These are phyloP conservation scores for Diplolepis rosae DNA, from an alignment of 2,888 invertebrate species.

Conservation along the genomic window DNA sequence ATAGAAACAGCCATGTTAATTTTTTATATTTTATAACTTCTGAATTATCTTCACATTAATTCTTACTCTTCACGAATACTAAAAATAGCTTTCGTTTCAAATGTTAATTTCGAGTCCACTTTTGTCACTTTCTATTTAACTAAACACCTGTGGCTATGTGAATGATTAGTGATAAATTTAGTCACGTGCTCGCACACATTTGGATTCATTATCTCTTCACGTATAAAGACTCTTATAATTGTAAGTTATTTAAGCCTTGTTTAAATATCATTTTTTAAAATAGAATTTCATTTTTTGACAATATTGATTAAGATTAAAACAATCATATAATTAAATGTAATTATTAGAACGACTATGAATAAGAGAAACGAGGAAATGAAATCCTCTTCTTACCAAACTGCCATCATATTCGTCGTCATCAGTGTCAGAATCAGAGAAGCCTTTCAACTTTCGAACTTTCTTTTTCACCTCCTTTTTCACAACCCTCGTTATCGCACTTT, in stretches of 20 bases:
- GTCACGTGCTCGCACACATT: not conserved
- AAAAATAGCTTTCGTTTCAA: not conserved
- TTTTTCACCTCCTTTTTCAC: conserved; percentile 77
- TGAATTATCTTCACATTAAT: not conserved
- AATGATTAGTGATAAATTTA: conserved; percentile 11
- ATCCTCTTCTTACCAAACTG: conserved; percentile 80
- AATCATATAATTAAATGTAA: too few species aligned
- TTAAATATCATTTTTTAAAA: not conserved
- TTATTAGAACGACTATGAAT: not conserved
- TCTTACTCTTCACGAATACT: not conserved
- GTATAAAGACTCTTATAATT: not conserved
- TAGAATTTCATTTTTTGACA: too few species aligned
- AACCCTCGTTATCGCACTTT: conserved; percentile 76
- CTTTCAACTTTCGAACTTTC: conserved; percentile 71
- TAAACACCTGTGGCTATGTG: not conserved
- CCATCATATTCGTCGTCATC: conserved; percentile 81
- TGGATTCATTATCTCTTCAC: not conserved
- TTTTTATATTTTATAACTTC: not conserved
- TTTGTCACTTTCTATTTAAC: not conserved
- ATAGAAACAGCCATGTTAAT: not conserved
- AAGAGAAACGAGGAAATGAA: conserved; percentile 5
- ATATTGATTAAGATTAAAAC: too few species aligned
- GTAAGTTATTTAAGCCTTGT: too few species aligned
- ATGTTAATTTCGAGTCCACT: conserved; percentile 29
- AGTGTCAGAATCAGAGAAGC: conserved; percentile 75